Evolutionary conservation across 2,797 vertebrate genomes (phyloP).

Genomic region (Ctenopoma multispine): DNA sequence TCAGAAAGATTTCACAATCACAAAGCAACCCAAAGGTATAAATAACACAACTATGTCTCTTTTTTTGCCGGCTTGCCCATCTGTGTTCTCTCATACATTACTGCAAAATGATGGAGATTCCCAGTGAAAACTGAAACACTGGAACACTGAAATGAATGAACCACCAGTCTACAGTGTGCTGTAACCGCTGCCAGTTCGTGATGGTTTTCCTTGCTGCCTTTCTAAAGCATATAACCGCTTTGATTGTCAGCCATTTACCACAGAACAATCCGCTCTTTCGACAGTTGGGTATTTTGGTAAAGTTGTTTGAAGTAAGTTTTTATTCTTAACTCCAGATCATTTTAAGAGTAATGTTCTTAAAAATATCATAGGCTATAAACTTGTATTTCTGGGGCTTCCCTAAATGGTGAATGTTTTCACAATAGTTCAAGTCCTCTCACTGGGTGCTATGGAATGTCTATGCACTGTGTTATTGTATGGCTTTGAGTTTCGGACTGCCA

Average conservation of each 20-base stretch:
- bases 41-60: conserved; percentile 36
- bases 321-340: conserved; percentile 45
- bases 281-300: conserved; percentile 70
- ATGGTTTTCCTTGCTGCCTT: conserved; percentile 66
- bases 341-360: conserved; percentile 58
- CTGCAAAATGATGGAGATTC: conserved; percentile 50
- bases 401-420: conserved; percentile 69
- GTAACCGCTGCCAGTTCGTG: conserved; percentile 39
- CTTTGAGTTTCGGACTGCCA: conserved; percentile 75
- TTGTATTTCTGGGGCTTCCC: conserved; percentile 54
- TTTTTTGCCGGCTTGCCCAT: conserved; percentile 27
- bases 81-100: conserved; percentile 32
- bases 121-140: conserved; percentile 45
- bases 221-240: conserved; percentile 55
- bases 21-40: conserved; percentile 40
- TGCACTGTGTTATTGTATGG: conserved; percentile 71
- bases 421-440: conserved; percentile 71
- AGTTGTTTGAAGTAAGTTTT: conserved; percentile 62
- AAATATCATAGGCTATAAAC: conserved; percentile 50
- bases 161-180: conserved; percentile 34
- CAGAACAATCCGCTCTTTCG: conserved; percentile 66
- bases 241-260: conserved; percentile 74
- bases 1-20: conserved; percentile 54
- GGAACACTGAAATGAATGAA: conserved; percentile 46
- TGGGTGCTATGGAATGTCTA: conserved; percentile 74